These are phyloP conservation scores for Ranitomeya variabilis DNA, from an alignment of 2,113 vertebrate genomes.

Conservation along the genomic window DNA sequence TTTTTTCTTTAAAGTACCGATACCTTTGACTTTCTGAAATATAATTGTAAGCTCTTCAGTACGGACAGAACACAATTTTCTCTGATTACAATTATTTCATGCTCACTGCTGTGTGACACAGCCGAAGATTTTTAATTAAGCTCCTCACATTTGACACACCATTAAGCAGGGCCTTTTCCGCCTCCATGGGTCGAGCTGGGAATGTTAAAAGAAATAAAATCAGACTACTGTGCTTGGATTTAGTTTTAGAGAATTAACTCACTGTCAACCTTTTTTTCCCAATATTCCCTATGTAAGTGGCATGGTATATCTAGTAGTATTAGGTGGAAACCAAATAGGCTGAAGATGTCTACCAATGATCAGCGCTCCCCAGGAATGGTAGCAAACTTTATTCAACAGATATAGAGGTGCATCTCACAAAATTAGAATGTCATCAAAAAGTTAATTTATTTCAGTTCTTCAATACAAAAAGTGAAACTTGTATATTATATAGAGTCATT, in stretches of 20 bases:
- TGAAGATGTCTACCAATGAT: too few species aligned
- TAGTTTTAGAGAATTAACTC: constrained; percentile 15
- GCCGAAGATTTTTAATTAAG: constrained; percentile 52
- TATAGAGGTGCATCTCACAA: too few species aligned
- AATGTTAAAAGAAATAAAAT: constrained; percentile 23
- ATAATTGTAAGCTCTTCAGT: constrained; percentile 40
- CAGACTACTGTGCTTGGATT: not conserved
- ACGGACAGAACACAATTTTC: constrained; percentile 26
- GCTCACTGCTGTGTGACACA: constrained; percentile 35
- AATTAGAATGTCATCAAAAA: too few species aligned
- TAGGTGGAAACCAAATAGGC: too few species aligned
- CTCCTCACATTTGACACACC: constrained; percentile 49
- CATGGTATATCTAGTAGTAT: not conserved
- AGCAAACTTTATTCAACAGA: too few species aligned
- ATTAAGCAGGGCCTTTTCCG: constrained; percentile 35
- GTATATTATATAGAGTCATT: too few species aligned
- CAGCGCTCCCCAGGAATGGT: too few species aligned
- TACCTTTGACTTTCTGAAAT: constrained; percentile 11
- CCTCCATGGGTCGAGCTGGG: constrained; percentile 12
- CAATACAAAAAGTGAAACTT: too few species aligned
- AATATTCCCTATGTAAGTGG: not conserved
- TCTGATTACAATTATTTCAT: constrained; percentile 38
- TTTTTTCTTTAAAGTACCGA: not conserved
- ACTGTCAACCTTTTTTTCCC: not conserved
- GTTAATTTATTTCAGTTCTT: too few species aligned